Conservation (phyloP, 2,888 invertebrate species). For the Colletes collaris region DNA sequence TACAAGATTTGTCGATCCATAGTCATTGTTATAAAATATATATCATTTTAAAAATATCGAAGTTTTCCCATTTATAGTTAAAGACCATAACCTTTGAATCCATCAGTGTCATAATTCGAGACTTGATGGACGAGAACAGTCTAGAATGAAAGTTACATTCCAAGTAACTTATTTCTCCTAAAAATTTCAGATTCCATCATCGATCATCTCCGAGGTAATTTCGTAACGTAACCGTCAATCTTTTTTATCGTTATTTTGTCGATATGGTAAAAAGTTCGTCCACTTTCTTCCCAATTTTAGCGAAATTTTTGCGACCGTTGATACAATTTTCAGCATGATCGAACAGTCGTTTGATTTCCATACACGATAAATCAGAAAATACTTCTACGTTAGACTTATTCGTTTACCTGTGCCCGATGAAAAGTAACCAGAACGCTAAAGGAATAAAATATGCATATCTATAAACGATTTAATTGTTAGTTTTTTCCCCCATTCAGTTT, state of each 20-base stretch:
- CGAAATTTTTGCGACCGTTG: too few relatives aligned
- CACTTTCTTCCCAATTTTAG: neutral
- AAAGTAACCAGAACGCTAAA: too few relatives aligned
- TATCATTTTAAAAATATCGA: too few relatives aligned
- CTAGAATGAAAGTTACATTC: neutral
- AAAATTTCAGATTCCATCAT: neutral
- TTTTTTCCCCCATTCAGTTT: too few relatives aligned
- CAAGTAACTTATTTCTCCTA: neutral
- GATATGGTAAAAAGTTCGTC: neutral
- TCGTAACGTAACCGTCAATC: neutral
- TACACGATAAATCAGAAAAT: too few relatives aligned
- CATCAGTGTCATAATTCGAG: conserved; percentile 24
- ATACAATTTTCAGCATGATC: neutral
- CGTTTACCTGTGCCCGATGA: too few relatives aligned
- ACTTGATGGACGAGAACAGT: neutral
- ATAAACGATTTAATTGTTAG: too few relatives aligned
- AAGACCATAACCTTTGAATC: conserved; percentile 6
- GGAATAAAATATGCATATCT: too few relatives aligned
- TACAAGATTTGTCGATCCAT: too few relatives aligned
- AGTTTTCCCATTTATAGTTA: neutral
- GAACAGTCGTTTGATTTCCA: neutral
- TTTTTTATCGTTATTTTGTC: neutral
- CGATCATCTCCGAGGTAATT: neutral
- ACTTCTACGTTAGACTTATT: too few relatives aligned
- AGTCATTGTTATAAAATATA: too few relatives aligned